Evolutionary conservation across 1,140 invertebrate genomes (phyloP), one percentile per base, ranked within the genome.

Genomic region (Battus philenor): DNA sequence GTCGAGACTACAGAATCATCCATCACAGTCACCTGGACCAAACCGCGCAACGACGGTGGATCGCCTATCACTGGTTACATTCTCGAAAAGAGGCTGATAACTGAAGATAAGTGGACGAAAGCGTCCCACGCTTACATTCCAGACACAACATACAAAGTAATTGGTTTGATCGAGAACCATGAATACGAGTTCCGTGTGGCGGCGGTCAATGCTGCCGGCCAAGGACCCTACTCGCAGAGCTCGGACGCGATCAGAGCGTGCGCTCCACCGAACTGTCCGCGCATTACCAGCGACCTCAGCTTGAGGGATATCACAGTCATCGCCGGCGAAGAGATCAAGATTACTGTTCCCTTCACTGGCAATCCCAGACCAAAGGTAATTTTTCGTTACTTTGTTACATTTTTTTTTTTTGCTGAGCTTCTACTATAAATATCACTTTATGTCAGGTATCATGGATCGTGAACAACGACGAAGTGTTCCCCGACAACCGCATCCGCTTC

Each of bases 181-280:
- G 95, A 98, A 70, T 99, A 99, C 68, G 98, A 99, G 76, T 99
- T 99, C 90, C 90, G 98, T 44, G 97, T 99, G 0, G 93, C 95
- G 3, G 98, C 97, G 13, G 87, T 97, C n/a, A 99, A 99, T 83
- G 95, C 95, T 22, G 98, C 97, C 16, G 97, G 97, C 0, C 94
- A 96, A 78, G 97, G 97, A 22, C 92, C 93, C 6, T 99, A 91
- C 88, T 97, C 95, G 61, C 92, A 94, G 45, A 92, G 92, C 47
- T 97, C 96, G 5, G 97, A 98, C 62, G 89, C 94, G 1, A 98
- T 99, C 71, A 90, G 93, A 49, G 97, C 96, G 26, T 89, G 92
- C 57, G 91, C 95, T 26, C 93, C 96, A 58, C 92, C 95, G 49
- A 92, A 94, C 86, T 91, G 93, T 27, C 96, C 96, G 0, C 97